Evolutionary conservation across 64 coral and sea anemone genomes (phyloP).

Genomic region (Montipora sp.): DNA sequence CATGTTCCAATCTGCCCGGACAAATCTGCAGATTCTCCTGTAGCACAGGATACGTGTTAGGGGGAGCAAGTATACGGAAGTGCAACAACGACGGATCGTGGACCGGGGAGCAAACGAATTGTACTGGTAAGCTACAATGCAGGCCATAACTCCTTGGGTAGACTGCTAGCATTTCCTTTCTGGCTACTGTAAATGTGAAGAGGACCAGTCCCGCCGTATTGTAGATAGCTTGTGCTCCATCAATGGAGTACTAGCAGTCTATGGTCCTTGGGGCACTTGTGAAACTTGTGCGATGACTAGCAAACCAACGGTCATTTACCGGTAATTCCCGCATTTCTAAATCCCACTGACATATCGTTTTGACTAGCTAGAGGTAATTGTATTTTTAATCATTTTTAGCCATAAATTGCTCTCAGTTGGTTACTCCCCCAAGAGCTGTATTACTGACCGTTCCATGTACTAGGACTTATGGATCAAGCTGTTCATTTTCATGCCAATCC

Average conservation of each 20-base stretch:
- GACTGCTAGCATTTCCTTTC: too few relatives aligned
- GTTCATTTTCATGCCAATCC: slow-evolving; percentile 35
- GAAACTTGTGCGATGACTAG: too few relatives aligned
- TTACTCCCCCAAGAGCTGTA: not conserved
- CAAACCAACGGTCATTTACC: too few relatives aligned
- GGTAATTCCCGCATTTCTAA: too few relatives aligned
- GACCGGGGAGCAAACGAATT: slow-evolving; percentile 4
- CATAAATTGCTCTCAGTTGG: not conserved
- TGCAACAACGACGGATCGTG: slow-evolving; percentile 53
- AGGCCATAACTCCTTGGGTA: too few relatives aligned
- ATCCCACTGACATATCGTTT: too few relatives aligned
- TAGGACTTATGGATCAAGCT: slow-evolving; percentile 19
- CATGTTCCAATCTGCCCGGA: slow-evolving; percentile 43
- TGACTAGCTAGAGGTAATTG: too few relatives aligned
- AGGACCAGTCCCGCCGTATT: too few relatives aligned
- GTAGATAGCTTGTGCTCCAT: too few relatives aligned
- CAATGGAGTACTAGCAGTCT: too few relatives aligned
- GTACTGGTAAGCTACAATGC: slow-evolving; percentile 37
- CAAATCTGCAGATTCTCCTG: slow-evolving; percentile 33
- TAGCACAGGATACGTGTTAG: slow-evolving; percentile 20
- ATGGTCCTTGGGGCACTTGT: too few relatives aligned
- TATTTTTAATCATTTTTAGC: not conserved
- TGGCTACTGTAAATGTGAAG: too few relatives aligned
- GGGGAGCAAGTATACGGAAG: not conserved
- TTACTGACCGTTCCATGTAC: not conserved